Conservation (phyloP, 2,113 vertebrate genomes). For the Myiagra hebetior region DNA sequence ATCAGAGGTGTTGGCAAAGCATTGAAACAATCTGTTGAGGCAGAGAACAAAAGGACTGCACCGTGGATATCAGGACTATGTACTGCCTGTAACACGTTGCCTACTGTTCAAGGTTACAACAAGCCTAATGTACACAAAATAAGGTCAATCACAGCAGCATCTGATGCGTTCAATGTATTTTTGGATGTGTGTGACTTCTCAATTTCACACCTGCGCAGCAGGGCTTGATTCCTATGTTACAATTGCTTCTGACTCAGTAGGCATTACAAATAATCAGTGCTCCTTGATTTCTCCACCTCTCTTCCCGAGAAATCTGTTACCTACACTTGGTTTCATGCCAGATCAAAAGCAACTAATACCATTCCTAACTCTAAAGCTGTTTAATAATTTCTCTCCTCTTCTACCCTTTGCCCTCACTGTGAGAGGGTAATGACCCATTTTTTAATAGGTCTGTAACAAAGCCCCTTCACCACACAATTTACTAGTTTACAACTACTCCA, state of each 20-base stretch:
- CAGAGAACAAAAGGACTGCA: background rate
- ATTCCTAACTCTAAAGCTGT: background rate
- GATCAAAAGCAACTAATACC: background rate
- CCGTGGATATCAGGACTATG: background rate
- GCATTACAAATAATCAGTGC: background rate
- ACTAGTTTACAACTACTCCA: background rate
- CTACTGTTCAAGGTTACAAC: slow-evolving; percentile 20
- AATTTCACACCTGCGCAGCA: background rate
- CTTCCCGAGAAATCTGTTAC: background rate
- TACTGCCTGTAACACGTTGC: background rate
- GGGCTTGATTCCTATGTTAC: background rate
- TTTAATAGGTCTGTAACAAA: background rate
- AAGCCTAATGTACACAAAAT: background rate
- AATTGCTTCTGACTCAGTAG: background rate
- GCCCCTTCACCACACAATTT: background rate
- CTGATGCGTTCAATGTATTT: background rate
- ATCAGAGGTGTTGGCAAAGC: background rate
- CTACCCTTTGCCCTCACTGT: background rate
- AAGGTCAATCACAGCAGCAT: slow-evolving; percentile 3
- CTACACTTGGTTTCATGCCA: background rate
- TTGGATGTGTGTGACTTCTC: background rate
- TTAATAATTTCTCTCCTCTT: background rate
- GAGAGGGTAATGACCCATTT: background rate
- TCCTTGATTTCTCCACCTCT: background rate
- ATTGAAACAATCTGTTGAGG: background rate